Evolutionary conservation across 2,888 invertebrate genomes (phyloP), one percentile per base, ranked within the genome.

Genomic region (Anodontia alba): DNA sequence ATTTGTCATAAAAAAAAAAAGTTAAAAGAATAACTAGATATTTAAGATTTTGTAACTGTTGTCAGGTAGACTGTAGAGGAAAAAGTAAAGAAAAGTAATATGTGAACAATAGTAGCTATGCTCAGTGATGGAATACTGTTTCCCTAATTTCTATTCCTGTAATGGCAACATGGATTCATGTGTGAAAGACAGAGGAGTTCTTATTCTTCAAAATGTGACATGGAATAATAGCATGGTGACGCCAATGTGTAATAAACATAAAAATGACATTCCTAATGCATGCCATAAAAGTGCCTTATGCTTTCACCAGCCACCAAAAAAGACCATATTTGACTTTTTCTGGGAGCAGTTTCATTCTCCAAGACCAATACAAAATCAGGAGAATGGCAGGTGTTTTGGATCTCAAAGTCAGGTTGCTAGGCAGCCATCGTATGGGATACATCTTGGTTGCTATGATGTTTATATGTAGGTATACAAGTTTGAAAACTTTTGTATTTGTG

Each of bases 301-400:
- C 31, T 26, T 43, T 33, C 62, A 62, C 5, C 15, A 33, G 31
- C 12, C 33, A 2, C 62, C 31, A 46, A 81, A 86, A 57, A 66
- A 77, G 43, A 85, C 86, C 3, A 88, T 89, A 70, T 89, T 89
- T 84, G 89, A 89, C 66, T 86, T 84, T 62, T 89, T 89, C 75
- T 89, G 89, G 89, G 87, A 89, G 49, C 81, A 87, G 70, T 83
- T 88, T 54, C 80, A 89, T 68, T 83, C 76, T 10, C 86, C 86
- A 12, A 42, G 49, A 29, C 62, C 62, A 62, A 33, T 62, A 31
- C 31, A 33, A 33, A 29, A 17, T 31, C 33, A 70, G 70, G n/a
- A 29, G 42, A n/a, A 31, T 31, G 23, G 70, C 31, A 23, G 43
- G 29, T 42, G 33, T 33, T 33, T 12, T 31, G 62, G 62, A 20